phyloP scores from a whole-genome alignment of 2,113 vertebrate genomes.

The Antennarius striatus region DNA sequence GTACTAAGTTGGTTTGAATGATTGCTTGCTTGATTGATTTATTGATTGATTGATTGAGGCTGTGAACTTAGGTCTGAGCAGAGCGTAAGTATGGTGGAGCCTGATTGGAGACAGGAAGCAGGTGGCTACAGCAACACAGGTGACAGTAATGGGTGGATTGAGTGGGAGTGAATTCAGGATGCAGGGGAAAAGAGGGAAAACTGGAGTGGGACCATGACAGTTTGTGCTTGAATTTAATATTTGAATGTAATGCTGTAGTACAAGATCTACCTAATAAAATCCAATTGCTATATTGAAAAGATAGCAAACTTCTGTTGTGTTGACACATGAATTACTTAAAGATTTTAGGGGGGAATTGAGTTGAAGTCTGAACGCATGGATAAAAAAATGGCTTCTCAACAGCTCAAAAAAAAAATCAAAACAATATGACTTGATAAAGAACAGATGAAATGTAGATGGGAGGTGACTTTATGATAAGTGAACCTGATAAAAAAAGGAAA shows the following conservation, averaged over 20 bases:
- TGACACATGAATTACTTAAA: too few species aligned
- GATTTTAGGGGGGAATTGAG: slow-evolving; percentile 15
- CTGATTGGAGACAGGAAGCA: too few species aligned
- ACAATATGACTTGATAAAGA: slow-evolving; percentile 55
- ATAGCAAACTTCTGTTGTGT: too few species aligned
- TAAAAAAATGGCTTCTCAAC: slow-evolving; percentile 36
- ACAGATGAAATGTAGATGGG: slow-evolving; percentile 56
- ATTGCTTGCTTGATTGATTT: too few species aligned
- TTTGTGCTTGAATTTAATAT: slow-evolving; percentile 1
- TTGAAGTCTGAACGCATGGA: slow-evolving; percentile 32
- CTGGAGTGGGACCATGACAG: neutral
- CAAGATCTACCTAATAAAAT: slow-evolving; percentile 9
- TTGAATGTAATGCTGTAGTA: neutral
- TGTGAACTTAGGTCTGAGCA: too few species aligned
- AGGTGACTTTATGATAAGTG: slow-evolving; percentile 53
- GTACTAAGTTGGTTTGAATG: too few species aligned
- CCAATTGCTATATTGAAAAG: too few species aligned
- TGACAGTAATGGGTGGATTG: neutral
- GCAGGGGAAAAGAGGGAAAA: too few species aligned
- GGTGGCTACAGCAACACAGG: too few species aligned
- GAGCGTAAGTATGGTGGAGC: too few species aligned
- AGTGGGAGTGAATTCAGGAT: too few species aligned
- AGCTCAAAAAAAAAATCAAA: slow-evolving; percentile 29
- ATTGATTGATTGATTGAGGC: too few species aligned
- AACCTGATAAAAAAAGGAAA: slow-evolving; percentile 46